Conservation (phyloP, 2,888 invertebrate genomes). For the Tupiocoris notatus region DNA sequence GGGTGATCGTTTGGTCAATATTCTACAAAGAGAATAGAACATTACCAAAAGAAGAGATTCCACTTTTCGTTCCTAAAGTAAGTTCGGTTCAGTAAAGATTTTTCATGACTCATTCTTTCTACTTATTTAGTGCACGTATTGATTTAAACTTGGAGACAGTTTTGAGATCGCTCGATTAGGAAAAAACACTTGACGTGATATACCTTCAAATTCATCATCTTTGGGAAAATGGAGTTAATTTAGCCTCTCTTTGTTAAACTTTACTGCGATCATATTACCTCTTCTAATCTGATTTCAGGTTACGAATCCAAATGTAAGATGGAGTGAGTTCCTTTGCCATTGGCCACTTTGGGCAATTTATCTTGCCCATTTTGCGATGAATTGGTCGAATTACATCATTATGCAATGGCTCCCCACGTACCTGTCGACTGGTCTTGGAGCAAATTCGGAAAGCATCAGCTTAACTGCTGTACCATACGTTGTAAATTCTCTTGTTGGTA, state of each 20-base stretch:
- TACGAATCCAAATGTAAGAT: slow-evolving; percentile 60
- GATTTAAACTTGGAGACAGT: no score
- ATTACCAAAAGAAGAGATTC: slow-evolving; percentile 58
- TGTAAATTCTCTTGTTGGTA: slow-evolving; percentile 68
- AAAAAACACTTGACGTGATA: no score
- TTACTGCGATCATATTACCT: no score
- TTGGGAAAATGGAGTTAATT: no score
- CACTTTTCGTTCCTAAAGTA: slow-evolving; percentile 62
- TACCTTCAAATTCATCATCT: no score
- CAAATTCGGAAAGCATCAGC: slow-evolving; percentile 67
- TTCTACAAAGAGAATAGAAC: slow-evolving; percentile 61
- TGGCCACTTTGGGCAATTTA: slow-evolving; percentile 74
- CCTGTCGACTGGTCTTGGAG: slow-evolving; percentile 63
- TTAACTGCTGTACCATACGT: slow-evolving; percentile 72
- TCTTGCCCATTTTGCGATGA: slow-evolving; percentile 75
- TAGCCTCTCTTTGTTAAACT: no score
- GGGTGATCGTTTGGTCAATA: slow-evolving; percentile 65
- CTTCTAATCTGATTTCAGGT: no score
- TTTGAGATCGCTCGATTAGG: no score
- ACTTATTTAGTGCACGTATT: no score
- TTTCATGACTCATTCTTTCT: no score
- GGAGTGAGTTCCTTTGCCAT: slow-evolving; percentile 66
- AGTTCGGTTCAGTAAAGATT: slow-evolving; percentile 41
- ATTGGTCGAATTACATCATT: slow-evolving; percentile 76
- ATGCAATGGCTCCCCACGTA: slow-evolving; percentile 80